Conservation (phyloP, 2,888 invertebrate genomes). For the Mylabris sibirica region DNA sequence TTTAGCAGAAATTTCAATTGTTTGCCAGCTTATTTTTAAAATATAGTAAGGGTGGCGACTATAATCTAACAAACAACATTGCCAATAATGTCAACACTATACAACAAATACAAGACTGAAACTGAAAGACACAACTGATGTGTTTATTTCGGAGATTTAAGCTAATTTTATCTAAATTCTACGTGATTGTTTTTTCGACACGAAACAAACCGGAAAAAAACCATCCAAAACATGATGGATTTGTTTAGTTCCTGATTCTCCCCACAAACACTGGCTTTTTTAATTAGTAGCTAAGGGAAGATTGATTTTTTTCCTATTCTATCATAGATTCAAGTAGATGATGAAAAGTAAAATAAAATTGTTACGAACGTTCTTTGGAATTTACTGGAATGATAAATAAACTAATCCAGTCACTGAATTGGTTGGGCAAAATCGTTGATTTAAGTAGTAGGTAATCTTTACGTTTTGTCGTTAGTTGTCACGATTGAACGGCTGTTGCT, state of each 20-base stretch:
- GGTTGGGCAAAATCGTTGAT: slow-evolving; percentile 23
- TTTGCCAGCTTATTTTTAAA: slow-evolving; percentile 38
- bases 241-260: slow-evolving; percentile 14
- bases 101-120: slow-evolving; percentile 17
- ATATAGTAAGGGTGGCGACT: slow-evolving; percentile 14
- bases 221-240: slow-evolving; percentile 1
- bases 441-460: slow-evolving; percentile 37
- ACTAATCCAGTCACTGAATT: slow-evolving; percentile 29
- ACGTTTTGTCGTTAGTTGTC: slow-evolving; percentile 30
- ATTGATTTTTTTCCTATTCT: slow-evolving; percentile 10
- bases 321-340: not conserved
- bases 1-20: slow-evolving; percentile 51
- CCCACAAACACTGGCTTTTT: slow-evolving; percentile 9
- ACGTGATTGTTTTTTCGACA: slow-evolving; percentile 8
- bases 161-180: slow-evolving; percentile 10
- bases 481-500: slow-evolving; percentile 34
- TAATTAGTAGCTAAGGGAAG: slow-evolving; percentile 7
- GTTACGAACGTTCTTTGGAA: slow-evolving; percentile 6
- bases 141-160: slow-evolving; percentile 4
- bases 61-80: slow-evolving; percentile 23
- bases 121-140: not conserved
- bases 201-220: not conserved
- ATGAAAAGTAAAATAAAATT: not conserved
- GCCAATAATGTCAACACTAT: slow-evolving; percentile 26
- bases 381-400: slow-evolving; percentile 26